phyloP scores from a whole-genome alignment of 2,888 invertebrate species.

The Heliconius ismenius region DNA sequence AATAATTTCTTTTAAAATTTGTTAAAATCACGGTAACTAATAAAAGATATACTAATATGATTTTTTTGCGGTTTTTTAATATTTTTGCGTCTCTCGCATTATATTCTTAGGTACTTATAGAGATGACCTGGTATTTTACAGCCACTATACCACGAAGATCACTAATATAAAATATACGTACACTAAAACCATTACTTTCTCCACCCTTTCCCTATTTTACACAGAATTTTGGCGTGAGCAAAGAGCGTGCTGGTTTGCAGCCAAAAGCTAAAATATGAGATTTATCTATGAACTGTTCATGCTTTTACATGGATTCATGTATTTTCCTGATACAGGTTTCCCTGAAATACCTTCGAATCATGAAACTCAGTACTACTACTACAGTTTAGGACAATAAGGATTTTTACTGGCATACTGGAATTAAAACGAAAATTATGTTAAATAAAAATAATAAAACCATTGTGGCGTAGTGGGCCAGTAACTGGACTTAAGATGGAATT shows the following conservation, averaged over 20 bases:
- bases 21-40: too few relatives aligned
- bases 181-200: slow-evolving; percentile 1
- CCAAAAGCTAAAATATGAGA: slow-evolving; percentile 38
- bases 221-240: slow-evolving; percentile 29
- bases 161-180: neutral
- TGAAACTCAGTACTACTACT: neutral
- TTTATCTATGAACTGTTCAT: slow-evolving; percentile 24
- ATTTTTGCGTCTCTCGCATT: too few relatives aligned
- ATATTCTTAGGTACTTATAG: too few relatives aligned
- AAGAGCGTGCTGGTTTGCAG: slow-evolving; percentile 32
- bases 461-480: too few relatives aligned
- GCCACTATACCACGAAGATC: too few relatives aligned
- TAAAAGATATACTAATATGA: too few relatives aligned
- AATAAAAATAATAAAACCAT: too few relatives aligned
- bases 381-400: neutral
- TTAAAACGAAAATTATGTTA: too few relatives aligned
- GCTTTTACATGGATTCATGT: slow-evolving; percentile 23
- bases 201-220: slow-evolving; percentile 21
- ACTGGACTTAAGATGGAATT: too few relatives aligned
- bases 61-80: too few relatives aligned
- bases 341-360: neutral
- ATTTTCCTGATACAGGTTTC: slow-evolving; percentile 1
- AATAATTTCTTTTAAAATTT: too few relatives aligned
- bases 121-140: too few relatives aligned
- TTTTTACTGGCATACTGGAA: neutral